Evolutionary conservation across 2,797 vertebrate genomes (phyloP).

Genomic region (Amblyopsis hoosieri): DNA sequence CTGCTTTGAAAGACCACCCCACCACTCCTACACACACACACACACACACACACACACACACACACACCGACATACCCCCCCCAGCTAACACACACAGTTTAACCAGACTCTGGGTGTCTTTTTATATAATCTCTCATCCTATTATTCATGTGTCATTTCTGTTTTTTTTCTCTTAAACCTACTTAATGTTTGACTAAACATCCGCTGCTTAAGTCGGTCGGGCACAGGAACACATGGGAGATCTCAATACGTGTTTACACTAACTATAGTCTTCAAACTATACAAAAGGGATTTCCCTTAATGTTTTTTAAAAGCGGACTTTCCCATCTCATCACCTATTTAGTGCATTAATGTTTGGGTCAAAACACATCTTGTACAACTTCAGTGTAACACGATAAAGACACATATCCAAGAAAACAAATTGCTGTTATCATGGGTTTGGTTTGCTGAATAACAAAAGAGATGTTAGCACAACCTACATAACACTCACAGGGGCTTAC

Average conservation of each 20-base stretch:
- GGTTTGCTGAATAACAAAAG: conserved; percentile 6
- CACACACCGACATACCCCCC: conserved; percentile 40
- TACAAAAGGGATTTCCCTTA: neutral
- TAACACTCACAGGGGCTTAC: neutral
- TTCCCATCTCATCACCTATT: neutral
- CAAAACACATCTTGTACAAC: conserved; percentile 5
- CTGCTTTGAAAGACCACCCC: conserved; percentile 65
- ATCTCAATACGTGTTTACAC: conserved; percentile 1
- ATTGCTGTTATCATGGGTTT: conserved; percentile 29
- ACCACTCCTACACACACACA: conserved; percentile 40
- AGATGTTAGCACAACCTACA: neutral
- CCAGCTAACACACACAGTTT: conserved; percentile 55
- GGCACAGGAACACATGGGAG: conserved; percentile 3
- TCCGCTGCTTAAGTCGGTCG: neutral
- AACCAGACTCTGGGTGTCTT: conserved; percentile 50
- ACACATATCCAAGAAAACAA: conserved; percentile 7
- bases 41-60: conserved; percentile 20
- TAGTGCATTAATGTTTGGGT: conserved; percentile 11
- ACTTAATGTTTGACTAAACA: conserved; percentile 32
- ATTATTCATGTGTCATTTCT: conserved; percentile 16
- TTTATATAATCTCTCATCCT: conserved; percentile 55
- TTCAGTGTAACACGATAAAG: conserved; percentile 13
- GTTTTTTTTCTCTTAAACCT: conserved; percentile 25
- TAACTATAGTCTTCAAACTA: conserved; percentile 2
- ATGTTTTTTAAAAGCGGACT: neutral